phyloP scores from a whole-genome alignment of 2,888 invertebrate genomes.

The Cistogaster globosa region DNA sequence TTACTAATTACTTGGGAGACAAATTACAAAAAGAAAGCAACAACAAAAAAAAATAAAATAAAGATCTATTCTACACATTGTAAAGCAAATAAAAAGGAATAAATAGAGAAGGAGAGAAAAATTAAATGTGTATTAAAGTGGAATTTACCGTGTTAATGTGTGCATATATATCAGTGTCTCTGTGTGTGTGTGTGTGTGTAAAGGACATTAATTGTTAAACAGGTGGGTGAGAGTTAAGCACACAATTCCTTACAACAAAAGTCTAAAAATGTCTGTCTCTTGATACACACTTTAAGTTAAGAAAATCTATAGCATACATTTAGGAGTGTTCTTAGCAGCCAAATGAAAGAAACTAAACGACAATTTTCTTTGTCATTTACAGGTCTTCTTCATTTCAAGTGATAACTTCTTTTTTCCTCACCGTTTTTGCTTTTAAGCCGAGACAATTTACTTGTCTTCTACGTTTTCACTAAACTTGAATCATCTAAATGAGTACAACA shows the following conservation, averaged over 20 bases:
- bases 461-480: conserved; percentile 40
- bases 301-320: conserved; percentile 51
- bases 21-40: conserved; percentile 76
- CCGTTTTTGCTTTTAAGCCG: conserved; percentile 47
- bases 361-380: conserved; percentile 67
- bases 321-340: conserved; percentile 3
- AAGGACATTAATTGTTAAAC: conserved; percentile 68
- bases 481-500: conserved; percentile 29
- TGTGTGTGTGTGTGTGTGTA: conserved; percentile 18
- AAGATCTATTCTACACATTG: not conserved
- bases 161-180: conserved; percentile 4
- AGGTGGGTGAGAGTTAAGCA: conserved; percentile 61
- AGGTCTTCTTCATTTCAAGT: conserved; percentile 56
- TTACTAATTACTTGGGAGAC: conserved; percentile 81
- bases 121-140: conserved; percentile 66
- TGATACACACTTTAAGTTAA: not conserved
- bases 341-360: conserved; percentile 35
- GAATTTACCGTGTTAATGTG: conserved; percentile 30
- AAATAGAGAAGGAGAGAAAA: conserved; percentile 47
- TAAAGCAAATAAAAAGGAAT: not conserved
- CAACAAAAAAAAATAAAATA: conserved; percentile 15
- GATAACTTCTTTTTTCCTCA: conserved; percentile 21
- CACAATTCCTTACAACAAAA: conserved; percentile 1
- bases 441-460: conserved; percentile 62
- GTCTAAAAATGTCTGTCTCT: not conserved